phyloP scores from a whole-genome alignment of 2,888 invertebrate species.

The Catocala nupta region DNA sequence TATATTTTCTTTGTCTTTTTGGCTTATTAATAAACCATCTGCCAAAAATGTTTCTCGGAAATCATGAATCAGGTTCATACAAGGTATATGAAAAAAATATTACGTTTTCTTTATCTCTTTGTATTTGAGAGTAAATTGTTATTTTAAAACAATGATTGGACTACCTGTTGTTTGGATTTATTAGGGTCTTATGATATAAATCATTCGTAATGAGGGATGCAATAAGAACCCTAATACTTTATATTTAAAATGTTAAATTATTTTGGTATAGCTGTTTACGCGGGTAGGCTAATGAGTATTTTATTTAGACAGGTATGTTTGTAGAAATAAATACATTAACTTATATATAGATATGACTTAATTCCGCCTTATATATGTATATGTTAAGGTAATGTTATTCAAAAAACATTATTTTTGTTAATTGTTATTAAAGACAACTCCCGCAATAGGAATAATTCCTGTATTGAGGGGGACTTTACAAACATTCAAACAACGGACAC shows the following conservation, averaged over 20 bases:
- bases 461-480: too few relatives aligned
- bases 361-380: too few relatives aligned
- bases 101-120: too few relatives aligned
- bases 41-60: neutral
- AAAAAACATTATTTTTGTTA: too few relatives aligned
- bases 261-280: neutral
- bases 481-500: too few relatives aligned
- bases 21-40: neutral
- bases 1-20: constrained; percentile 1
- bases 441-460: too few relatives aligned
- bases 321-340: too few relatives aligned
- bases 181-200: constrained; percentile 27
- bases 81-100: neutral
- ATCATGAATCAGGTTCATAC: neutral
- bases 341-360: too few relatives aligned
- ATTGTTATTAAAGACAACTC: too few relatives aligned
- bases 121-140: constrained; percentile 2
- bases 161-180: constrained; percentile 25
- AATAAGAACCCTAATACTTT: constrained; percentile 12
- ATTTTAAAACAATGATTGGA: constrained; percentile 11
- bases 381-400: too few relatives aligned
- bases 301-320: too few relatives aligned
- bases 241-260: constrained; percentile 2
- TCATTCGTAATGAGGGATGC: constrained; percentile 15
- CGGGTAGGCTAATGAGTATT: neutral